Base-by-base conservation (phyloP, 2,113 vertebrate genomes). In the Sula dactylatra region DNA sequence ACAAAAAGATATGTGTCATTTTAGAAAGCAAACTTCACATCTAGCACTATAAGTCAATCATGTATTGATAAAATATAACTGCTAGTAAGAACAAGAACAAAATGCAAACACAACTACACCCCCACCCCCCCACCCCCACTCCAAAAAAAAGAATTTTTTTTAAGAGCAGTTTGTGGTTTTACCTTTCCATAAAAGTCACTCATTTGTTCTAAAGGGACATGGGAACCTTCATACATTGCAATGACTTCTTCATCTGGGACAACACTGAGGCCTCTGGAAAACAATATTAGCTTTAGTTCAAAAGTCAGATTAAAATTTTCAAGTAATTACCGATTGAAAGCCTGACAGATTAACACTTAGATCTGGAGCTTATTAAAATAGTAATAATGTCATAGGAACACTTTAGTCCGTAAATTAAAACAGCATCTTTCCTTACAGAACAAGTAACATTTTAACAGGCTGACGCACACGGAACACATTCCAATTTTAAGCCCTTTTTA, bases 131-230 rank as follows among this genome's bases (percentile, higher is more conserved):
- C 44, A 12, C 44, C 44, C 14, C 44, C 44, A 44, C 42, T 15
- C 42, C 42, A 44, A 40, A 59, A 44, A 74, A 29, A 54, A 50
- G 22, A 22, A 14, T 18, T 11, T 44, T 26, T 59, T 49, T 82
- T 31, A 59, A 73, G 24, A 90, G 13, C 6, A 4, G 6, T 59
- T 80, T 65, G 14, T 52, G 32, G 8, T 34, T 59, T 97, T 94
- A 99, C 99, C 99, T 99, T 99, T 93, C 99, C 99, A 66, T 99
- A 99, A 77, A 99, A 99, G 97, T 99, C 99, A 52, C 99, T 99
- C 99, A 99, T 99, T 95, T 98, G 99, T 82, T 99, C 99, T 80
- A 99, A 96, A 72, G 99, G 99, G 34, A 99, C 99, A 5, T 99
- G 99, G 42, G 98, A 98, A 20, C 99, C 99, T 96, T 99, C 99